Evolutionary conservation across 2,888 invertebrate species (phyloP).

Genomic region (Melitaea athalia): DNA sequence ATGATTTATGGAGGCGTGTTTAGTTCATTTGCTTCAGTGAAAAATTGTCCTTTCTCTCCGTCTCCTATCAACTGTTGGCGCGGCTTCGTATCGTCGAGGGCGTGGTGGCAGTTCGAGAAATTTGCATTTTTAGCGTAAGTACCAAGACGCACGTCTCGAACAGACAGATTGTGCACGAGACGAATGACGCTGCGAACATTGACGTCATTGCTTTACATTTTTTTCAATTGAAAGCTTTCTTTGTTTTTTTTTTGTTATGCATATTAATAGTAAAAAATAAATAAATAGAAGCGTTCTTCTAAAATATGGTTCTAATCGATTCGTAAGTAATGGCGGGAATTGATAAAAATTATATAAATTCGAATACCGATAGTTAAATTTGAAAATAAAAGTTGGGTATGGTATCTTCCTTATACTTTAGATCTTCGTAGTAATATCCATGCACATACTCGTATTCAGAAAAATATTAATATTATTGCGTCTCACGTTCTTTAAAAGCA

Average conservation of each 20-base stretch:
- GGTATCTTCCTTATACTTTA: constrained; percentile 21
- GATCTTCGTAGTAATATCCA: constrained; percentile 37
- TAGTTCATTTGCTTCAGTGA: constrained; percentile 73
- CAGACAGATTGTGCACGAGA: constrained; percentile 73
- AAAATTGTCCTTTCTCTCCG: constrained; percentile 63
- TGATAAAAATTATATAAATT: not conserved
- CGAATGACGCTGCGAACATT: constrained; percentile 64
- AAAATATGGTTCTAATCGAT: too few species aligned
- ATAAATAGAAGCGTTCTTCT: too few species aligned
- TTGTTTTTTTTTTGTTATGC: not conserved
- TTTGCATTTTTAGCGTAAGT: constrained; percentile 81
- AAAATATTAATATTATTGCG: constrained; percentile 74
- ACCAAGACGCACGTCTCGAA: constrained; percentile 69
- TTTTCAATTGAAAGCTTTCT: not conserved
- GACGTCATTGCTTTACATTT: constrained; percentile 20
- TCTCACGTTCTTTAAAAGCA: constrained; percentile 78
- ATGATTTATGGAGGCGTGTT: constrained; percentile 70
- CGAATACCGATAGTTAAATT: constrained; percentile 7
- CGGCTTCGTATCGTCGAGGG: constrained; percentile 56
- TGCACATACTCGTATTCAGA: constrained; percentile 47
- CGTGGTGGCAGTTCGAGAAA: constrained; percentile 73
- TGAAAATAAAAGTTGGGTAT: constrained; percentile 8
- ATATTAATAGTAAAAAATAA: not conserved
- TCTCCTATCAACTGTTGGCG: constrained; percentile 57
- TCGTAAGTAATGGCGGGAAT: not conserved